Evolutionary conservation across 1,140 invertebrate species (phyloP).

Genomic region (Camponotus floridanus): DNA sequence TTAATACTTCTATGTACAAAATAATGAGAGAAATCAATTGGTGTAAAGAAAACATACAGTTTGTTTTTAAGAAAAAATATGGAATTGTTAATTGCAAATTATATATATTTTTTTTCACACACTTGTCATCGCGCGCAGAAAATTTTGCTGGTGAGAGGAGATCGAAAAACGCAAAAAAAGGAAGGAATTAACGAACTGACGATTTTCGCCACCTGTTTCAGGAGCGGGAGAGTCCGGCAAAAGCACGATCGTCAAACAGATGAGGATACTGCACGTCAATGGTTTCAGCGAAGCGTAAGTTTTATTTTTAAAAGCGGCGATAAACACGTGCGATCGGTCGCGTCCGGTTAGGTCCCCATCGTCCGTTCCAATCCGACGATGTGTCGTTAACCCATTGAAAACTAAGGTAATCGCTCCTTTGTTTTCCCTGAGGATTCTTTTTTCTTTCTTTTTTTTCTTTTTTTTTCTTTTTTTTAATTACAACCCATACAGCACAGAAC

Average conservation of each 20-base stretch:
- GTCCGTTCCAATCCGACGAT: conserved; percentile 12
- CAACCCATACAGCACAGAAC: no score
- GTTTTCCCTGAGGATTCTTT: conserved; percentile 23
- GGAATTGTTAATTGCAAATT: no score
- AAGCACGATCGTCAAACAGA: conserved; percentile 99
- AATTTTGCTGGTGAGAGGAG: neutral
- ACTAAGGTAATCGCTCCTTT: conserved; percentile 45
- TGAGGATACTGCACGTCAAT: conserved; percentile 99
- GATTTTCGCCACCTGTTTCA: conserved; percentile 78
- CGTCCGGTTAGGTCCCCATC: neutral
- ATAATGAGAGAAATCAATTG: no score
- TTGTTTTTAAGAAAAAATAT: no score
- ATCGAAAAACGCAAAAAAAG: no score
- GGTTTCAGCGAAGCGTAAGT: conserved; percentile 97
- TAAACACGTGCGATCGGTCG: conserved; percentile 9
- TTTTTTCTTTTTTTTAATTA: no score
- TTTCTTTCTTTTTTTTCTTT: neutral
- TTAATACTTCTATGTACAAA: no score
- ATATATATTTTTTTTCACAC: neutral
- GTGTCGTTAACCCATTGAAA: conserved; percentile 58
- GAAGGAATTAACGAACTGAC: neutral
- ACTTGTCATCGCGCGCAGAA: conserved; percentile 2
- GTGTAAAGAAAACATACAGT: no score
- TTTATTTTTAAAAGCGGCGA: conserved; percentile 58
- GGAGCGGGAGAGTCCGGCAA: conserved; percentile 99